Conservation (phyloP, 2,888 invertebrate genomes). For the Aelia acuminata region DNA sequence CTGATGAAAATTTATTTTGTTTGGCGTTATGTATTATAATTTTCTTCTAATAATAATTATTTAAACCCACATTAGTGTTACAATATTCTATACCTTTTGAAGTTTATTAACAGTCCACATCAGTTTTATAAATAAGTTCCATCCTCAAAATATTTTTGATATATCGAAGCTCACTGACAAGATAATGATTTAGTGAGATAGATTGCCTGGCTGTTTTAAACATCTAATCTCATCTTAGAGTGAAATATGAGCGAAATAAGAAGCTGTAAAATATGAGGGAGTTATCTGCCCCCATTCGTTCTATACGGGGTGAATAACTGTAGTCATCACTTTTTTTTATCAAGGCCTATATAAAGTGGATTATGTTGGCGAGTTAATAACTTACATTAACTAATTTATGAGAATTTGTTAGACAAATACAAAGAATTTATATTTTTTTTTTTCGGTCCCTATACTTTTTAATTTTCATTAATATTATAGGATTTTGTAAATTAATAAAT, state of each 20-base stretch:
- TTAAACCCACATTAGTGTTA: too few relatives aligned
- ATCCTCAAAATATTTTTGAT: not conserved
- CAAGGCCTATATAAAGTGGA: not conserved
- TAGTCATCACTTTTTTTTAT: not conserved
- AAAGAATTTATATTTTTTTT: too few relatives aligned
- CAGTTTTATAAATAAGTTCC: too few relatives aligned
- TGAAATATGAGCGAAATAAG: slow-evolving; percentile 15
- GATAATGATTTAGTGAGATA: not conserved
- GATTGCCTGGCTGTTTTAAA: not conserved
- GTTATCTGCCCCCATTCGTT: not conserved
- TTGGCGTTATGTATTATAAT: too few relatives aligned
- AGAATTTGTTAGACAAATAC: not conserved
- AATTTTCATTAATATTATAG: too few relatives aligned
- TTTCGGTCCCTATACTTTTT: not conserved
- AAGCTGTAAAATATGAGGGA: not conserved
- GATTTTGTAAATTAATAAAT: too few relatives aligned
- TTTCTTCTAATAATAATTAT: too few relatives aligned
- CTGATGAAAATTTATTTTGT: too few relatives aligned
- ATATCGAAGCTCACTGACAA: not conserved
- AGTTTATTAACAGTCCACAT: too few relatives aligned
- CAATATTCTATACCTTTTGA: too few relatives aligned
- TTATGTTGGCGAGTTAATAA: not conserved
- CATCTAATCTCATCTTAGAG: not conserved
- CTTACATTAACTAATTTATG: not conserved
- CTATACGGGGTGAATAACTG: not conserved